Conservation (phyloP, 2,113 vertebrate species). For the Nesogale talazaci region DNA sequence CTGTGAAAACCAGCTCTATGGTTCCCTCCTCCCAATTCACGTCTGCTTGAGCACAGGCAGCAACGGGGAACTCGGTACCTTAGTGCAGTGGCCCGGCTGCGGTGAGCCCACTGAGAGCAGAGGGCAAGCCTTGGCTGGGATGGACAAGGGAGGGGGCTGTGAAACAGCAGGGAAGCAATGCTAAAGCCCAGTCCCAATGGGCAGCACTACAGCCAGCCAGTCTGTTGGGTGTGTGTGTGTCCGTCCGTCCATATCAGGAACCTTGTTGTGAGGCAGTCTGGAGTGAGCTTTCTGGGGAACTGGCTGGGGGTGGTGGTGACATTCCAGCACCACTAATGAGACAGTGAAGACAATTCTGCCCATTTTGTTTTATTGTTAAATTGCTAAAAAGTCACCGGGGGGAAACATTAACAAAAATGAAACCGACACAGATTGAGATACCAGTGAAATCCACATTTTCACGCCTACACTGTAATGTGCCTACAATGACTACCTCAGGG, state of each 20-base stretch:
- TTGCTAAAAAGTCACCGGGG: slow-evolving; percentile 83
- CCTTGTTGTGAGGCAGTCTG: accelerated
- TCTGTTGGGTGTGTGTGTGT: neutral
- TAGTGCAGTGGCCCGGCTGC: neutral
- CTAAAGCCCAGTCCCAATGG: accelerated
- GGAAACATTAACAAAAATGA: slow-evolving; percentile 75
- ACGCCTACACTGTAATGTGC: slow-evolving; percentile 66
- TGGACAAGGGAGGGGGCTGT: neutral
- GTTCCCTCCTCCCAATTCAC: neutral
- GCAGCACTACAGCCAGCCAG: neutral
- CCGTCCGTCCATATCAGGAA: neutral
- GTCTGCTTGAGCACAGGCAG: neutral
- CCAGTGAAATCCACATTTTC: slow-evolving; percentile 69
- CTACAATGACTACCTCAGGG: slow-evolving; percentile 60
- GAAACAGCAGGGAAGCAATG: neutral
- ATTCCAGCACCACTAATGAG: neutral
- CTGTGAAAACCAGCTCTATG: neutral
- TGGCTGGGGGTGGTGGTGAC: neutral
- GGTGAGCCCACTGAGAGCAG: neutral
- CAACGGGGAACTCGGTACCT: neutral
- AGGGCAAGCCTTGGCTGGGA: neutral
- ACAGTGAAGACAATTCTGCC: slow-evolving; percentile 57
- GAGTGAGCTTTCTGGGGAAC: neutral
- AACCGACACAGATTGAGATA: slow-evolving; percentile 84
- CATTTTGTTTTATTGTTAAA: slow-evolving; percentile 87